A percentile compares a stretch with the other conserved stretches of the same genome.
Conservation (phyloP, 2,888 invertebrate species). For the Cephus pulcher region DNA sequence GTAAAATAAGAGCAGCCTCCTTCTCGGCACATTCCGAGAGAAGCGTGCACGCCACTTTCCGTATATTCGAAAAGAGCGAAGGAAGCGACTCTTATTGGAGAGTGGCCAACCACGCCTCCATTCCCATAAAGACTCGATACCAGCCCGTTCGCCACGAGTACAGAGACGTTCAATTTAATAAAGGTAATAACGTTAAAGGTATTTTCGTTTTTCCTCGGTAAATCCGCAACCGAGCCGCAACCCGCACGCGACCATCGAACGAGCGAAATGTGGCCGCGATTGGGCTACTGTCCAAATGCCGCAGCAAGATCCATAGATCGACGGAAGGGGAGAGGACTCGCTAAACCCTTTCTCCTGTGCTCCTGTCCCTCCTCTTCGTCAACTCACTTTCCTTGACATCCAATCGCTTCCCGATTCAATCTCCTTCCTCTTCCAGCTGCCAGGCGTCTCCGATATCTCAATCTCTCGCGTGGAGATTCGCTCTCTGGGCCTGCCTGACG, state of each 20-base stretch:
- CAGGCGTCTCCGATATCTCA: no score
- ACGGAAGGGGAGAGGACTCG: background rate
- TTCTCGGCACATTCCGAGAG: background rate
- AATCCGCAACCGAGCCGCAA: constrained; percentile 32
- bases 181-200: constrained; percentile 64
- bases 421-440: no score
- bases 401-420: constrained; percentile 22
- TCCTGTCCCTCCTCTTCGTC: no score
- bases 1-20: background rate
- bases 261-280: constrained; percentile 59
- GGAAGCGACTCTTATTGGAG: constrained; percentile 38
- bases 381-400: constrained; percentile 12
- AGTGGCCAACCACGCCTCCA: constrained; percentile 55
- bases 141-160: background rate
- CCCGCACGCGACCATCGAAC: constrained; percentile 44
- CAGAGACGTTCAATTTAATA: constrained; percentile 61
- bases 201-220: constrained; percentile 54
- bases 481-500: no score
- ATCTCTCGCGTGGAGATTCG: no score
- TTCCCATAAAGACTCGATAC: constrained; percentile 21
- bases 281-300: constrained; percentile 63
- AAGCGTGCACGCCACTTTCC: constrained; percentile 1
- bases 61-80: constrained; percentile 18
- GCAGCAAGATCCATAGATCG: background rate
- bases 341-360: background rate